phyloP scores from a whole-genome alignment of 2,888 invertebrate genomes.

The Stenotaenia linearis region DNA sequence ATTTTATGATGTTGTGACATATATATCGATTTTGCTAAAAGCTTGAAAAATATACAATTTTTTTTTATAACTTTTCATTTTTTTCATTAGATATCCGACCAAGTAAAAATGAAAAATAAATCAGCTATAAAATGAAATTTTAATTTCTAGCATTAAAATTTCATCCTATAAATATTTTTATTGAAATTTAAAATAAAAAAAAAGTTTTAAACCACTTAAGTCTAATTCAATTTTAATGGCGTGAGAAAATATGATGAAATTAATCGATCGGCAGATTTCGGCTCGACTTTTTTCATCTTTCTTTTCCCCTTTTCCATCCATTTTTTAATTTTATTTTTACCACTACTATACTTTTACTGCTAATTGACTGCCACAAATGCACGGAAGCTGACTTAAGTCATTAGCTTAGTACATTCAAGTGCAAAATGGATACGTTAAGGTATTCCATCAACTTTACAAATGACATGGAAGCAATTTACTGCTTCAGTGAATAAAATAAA shows the following conservation, averaged over 20 bases:
- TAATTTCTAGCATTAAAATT: not conserved
- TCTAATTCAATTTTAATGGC: slow-evolving; percentile 17
- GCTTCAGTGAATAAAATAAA: not conserved
- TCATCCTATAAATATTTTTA: not conserved
- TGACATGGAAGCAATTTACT: slow-evolving; percentile 12
- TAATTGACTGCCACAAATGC: slow-evolving; percentile 24
- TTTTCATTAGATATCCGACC: too few species aligned
- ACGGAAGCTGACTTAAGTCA: not conserved
- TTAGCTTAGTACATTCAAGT: not conserved
- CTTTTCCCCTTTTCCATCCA: not conserved
- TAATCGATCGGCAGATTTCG: not conserved
- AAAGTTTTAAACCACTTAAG: not conserved
- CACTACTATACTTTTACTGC: slow-evolving; percentile 12
- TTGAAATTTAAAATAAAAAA: not conserved
- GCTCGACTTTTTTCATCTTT: not conserved
- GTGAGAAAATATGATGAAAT: slow-evolving; percentile 8
- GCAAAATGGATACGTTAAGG: slow-evolving; percentile 10
- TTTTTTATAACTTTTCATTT: not conserved
- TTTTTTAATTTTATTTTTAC: not conserved
- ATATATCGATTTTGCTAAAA: not conserved
- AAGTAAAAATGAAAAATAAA: too few species aligned
- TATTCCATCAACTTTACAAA: slow-evolving; percentile 11
- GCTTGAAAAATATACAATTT: not conserved
- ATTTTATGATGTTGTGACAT: slow-evolving; percentile 23
- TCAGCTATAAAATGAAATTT: not conserved